A percentile compares a stretch with the other conserved stretches of the same genome.
Conservation (phyloP, 1,140 invertebrate species). For the Drosophila burlai region DNA sequence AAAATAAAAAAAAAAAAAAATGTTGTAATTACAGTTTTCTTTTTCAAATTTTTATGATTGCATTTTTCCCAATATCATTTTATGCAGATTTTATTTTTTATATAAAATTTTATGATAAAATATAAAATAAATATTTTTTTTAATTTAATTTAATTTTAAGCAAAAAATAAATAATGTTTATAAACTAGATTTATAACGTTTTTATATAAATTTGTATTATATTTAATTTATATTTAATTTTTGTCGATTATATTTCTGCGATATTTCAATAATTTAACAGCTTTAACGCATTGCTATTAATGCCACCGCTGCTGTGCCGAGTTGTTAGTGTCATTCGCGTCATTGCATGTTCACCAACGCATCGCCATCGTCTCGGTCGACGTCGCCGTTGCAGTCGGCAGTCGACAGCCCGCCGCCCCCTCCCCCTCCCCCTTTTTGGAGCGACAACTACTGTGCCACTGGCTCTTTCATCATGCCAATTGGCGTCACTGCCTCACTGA, state of each 20-base stretch:
- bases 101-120: no score
- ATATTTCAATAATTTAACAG: not conserved
- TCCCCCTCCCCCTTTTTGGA: not conserved
- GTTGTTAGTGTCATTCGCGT: conserved; percentile 60
- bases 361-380: conserved; percentile 27
- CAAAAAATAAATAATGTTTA: no score
- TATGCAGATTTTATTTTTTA: no score
- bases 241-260: not conserved
- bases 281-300: not conserved
- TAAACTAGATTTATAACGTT: no score
- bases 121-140: no score
- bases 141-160: no score
- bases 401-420: no score
- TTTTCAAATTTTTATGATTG: no score
- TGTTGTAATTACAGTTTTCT: no score
- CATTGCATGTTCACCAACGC: conserved; percentile 65
- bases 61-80: no score
- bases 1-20: no score
- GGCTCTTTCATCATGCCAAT: conserved; percentile 65
- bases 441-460: conserved; percentile 51
- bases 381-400: conserved; percentile 15
- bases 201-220: no score
- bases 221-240: not conserved
- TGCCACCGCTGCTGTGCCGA: conserved; percentile 13
- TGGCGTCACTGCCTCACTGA: conserved; percentile 74